Evolutionary conservation across 2,888 invertebrate species (phyloP).

Genomic region (Drosophila neoperkinsi): DNA sequence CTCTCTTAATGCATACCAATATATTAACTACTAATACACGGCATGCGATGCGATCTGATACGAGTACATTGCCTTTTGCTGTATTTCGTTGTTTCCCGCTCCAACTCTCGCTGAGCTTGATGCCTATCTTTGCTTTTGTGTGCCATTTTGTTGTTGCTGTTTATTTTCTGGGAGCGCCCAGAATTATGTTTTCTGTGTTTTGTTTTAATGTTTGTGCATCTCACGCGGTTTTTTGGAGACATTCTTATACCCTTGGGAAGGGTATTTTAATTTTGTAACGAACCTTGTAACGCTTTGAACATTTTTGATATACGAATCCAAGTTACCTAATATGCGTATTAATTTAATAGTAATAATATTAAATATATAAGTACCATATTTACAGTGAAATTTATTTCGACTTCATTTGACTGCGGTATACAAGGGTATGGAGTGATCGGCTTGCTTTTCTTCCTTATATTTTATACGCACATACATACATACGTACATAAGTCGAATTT

Average conservation of each 20-base stretch:
- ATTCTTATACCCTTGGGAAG: conserved; percentile 16
- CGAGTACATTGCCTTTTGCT: conserved; percentile 59
- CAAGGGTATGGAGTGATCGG: neutral
- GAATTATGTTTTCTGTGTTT: conserved; percentile 52
- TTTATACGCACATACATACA: neutral
- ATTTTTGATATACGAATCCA: neutral
- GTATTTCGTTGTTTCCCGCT: conserved; percentile 21
- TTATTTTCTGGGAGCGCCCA: conserved; percentile 43
- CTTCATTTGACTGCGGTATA: neutral
- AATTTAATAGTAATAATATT: neutral
- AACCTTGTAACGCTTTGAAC: neutral
- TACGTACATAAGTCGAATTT: conserved; percentile 3
- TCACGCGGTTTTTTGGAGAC: conserved; percentile 44
- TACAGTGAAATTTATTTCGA: neutral
- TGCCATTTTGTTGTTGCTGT: conserved; percentile 12
- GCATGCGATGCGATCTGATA: conserved; percentile 52
- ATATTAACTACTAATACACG: conserved; percentile 17
- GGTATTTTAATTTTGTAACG: neutral
- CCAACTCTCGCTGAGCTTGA: conserved; percentile 25
- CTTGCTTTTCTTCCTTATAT: neutral
- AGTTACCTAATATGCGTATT: neutral
- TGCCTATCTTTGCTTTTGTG: conserved; percentile 38
- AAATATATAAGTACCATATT: neutral
- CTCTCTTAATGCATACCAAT: conserved; percentile 8
- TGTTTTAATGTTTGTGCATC: conserved; percentile 46